Evolutionary conservation across 2,888 invertebrate species (phyloP).

Genomic region (Itoplectis maculator): DNA sequence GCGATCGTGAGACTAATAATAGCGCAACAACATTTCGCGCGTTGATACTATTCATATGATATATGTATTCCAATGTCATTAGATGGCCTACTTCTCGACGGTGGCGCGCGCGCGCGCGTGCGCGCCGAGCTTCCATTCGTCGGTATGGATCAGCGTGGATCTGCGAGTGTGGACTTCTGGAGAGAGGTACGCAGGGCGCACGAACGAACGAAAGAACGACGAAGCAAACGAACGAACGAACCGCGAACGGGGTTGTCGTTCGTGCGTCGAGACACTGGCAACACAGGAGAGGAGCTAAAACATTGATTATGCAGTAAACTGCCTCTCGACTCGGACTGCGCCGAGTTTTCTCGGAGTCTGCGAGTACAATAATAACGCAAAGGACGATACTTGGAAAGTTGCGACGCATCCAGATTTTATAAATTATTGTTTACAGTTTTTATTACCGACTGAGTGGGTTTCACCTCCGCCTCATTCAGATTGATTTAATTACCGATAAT

Average conservation of each 20-base stretch:
- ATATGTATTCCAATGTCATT: slow-evolving; percentile 39
- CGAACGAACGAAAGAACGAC: slow-evolving; percentile 2
- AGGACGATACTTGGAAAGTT: no score
- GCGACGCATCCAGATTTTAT: no score
- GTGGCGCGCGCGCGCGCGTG: slow-evolving; percentile 3
- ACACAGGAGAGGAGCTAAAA: slow-evolving; percentile 68
- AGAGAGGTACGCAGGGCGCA: slow-evolving; percentile 20
- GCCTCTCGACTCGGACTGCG: slow-evolving; percentile 34
- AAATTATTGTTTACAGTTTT: no score
- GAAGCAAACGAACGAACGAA: slow-evolving; percentile 16
- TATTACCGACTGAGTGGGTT: no score
- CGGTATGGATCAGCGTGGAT: slow-evolving; percentile 36
- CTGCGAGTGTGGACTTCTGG: neutral
- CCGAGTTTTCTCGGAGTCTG: slow-evolving; percentile 11
- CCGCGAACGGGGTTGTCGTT: slow-evolving; percentile 31
- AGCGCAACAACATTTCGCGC: neutral
- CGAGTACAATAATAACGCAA: neutral
- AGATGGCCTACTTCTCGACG: slow-evolving; percentile 57
- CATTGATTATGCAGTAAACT: slow-evolving; percentile 75
- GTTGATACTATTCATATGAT: slow-evolving; percentile 10
- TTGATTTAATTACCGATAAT: no score
- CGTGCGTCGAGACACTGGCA: slow-evolving; percentile 26
- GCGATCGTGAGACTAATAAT: no score
- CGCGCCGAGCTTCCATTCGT: slow-evolving; percentile 14
- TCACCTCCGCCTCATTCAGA: no score